Evolutionary conservation across 2,888 invertebrate species (phyloP).

Genomic region (Byasa hedistus): DNA sequence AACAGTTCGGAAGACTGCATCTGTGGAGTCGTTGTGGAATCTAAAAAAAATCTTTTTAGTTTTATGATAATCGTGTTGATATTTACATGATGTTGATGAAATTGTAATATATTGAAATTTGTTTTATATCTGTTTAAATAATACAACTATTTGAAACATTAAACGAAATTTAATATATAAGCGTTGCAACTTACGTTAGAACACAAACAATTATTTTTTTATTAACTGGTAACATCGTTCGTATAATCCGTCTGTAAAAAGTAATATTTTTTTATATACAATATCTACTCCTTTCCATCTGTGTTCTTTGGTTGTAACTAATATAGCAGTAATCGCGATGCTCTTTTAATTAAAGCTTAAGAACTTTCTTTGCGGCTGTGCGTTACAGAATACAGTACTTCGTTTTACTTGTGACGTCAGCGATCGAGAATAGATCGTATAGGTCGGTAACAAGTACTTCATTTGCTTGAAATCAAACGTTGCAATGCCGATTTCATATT

Average conservation of each 20-base stretch:
- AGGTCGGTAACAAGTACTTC: background rate
- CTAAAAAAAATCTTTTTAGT: too few species aligned
- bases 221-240: too few species aligned
- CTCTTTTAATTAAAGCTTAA: conserved; percentile 66
- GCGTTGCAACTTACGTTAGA: too few species aligned
- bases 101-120: too few species aligned
- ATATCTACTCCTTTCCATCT: conserved; percentile 10
- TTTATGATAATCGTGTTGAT: too few species aligned
- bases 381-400: conserved; percentile 40
- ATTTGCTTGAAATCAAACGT: conserved; percentile 3
- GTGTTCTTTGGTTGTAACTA: conserved; percentile 56
- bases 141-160: too few species aligned
- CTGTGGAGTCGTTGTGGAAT: conserved; percentile 34
- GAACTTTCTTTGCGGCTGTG: conserved; percentile 59
- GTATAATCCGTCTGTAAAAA: too few species aligned
- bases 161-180: too few species aligned
- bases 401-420: conserved; percentile 36
- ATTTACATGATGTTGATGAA: too few species aligned
- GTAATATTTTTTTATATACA: background rate
- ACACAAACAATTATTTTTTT: too few species aligned
- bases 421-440: conserved; percentile 17
- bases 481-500: conserved; percentile 19
- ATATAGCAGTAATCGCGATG: conserved; percentile 65
- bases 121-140: too few species aligned
- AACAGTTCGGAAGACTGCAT: conserved; percentile 31